Base-by-base conservation (phyloP, 2,888 invertebrate genomes). In the Sarcophaga subvicina region DNA sequence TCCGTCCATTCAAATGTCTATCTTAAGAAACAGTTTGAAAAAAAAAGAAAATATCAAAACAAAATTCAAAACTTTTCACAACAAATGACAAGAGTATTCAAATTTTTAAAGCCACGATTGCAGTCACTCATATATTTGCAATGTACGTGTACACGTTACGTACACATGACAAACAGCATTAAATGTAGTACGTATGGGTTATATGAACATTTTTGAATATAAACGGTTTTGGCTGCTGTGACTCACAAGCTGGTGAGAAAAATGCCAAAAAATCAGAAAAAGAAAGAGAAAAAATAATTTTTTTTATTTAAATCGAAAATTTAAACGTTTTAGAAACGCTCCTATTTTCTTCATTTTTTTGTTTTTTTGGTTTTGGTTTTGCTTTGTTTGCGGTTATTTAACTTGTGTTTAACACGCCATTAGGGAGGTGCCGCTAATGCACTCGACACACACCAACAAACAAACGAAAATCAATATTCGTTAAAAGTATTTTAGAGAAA, bases 381-480 rank as follows among this genome's bases (percentile, higher is more conserved):
- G 66, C 80, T 84, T 84, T 45, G 8, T 75, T 60, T 63, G 76
- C 79, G 54, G 27, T 22, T 80, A 86, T 84, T 84, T 84, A 69
- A 77, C 81, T 84, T 77, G 79, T 84, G 80, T 84, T 81, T 72
- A 75, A 79, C 86, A 88, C 80, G 86, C 66, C 80, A 86, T 86
- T 88, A 76, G 78, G 88, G 85, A 80, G 88, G 86, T 86, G 86
- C 81, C 80, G 76, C 79, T 88, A 86, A 82, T 85, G 86, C 75
- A 80, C 78, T 83, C 64, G 80, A 78, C 80, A 83, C 78, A 70
- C 47, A 62, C n/a, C 12, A 73, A 59, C 27, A 12, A 77, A 64
- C 63, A 17, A 77, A 64, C 63, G 37, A 37, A n/a, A 80, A 71
- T 75, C 80, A 76, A 80, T 84, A 76, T 14, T 47, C 47, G 17